Percentiles rank a stretch among this genome's conserved stretches.
Conservation (phyloP, 2,797 vertebrate species). For the Sternotherus odoratus region DNA sequence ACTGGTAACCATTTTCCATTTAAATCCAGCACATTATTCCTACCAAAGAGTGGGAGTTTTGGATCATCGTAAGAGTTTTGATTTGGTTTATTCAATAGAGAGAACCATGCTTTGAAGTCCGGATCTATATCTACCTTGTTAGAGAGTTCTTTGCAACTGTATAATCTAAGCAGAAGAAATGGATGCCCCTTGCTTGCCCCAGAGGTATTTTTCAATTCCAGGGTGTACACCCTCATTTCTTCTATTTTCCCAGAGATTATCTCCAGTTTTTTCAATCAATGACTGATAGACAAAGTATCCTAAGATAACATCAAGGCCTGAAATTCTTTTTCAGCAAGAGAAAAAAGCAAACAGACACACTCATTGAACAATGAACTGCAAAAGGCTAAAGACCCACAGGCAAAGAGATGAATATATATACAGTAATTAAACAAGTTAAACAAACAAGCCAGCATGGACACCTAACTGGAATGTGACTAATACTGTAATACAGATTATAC, state of each 20-base stretch:
- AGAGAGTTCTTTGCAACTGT: not conserved
- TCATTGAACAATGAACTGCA: not conserved
- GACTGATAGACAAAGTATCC: not conserved
- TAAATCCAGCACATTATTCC: not conserved
- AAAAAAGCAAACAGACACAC: not conserved
- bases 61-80: not conserved
- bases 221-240: not conserved
- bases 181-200: conserved; percentile 5
- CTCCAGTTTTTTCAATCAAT: not conserved
- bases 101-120: conserved; percentile 3
- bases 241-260: not conserved
- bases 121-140: conserved; percentile 3
- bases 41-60: not conserved
- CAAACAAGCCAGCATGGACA: not conserved
- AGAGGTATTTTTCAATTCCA: not conserved
- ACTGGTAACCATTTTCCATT: not conserved
- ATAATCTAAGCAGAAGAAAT: conserved; percentile 19
- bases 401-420: not conserved
- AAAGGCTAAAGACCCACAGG: not conserved
- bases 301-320: not conserved
- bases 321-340: not conserved
- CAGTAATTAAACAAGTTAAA: not conserved
- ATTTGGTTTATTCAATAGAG: not conserved
- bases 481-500: not conserved
- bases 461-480: not conserved